phyloP scores from a whole-genome alignment of 2,797 vertebrate genomes.

The Falco novaeseelandiae region DNA sequence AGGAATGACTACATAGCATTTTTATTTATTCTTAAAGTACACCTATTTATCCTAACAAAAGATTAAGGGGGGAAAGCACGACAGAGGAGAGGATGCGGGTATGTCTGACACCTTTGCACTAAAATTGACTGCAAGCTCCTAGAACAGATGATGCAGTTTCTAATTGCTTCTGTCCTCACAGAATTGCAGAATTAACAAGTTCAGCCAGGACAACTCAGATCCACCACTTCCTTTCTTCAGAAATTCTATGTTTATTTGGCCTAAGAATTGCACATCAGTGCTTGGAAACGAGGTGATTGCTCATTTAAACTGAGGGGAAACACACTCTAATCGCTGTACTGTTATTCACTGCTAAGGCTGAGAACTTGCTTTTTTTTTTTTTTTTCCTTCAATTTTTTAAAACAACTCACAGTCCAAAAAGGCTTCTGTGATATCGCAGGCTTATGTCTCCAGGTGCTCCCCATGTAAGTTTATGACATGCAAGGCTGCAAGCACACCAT shows the following conservation, averaged over 20 bases:
- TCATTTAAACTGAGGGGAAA: neutral
- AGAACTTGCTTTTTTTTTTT: neutral
- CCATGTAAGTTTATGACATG: fast-evolving
- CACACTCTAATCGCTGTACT: neutral
- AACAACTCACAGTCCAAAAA: neutral
- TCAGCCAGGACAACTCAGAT: neutral
- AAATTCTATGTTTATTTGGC: neutral
- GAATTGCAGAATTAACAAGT: neutral
- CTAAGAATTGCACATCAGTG: neutral
- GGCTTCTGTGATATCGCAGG: neutral
- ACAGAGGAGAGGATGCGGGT: neutral
- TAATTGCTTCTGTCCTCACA: neutral
- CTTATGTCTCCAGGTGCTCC: neutral
- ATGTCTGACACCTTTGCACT: neutral
- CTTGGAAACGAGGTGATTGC: neutral
- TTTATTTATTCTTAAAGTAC: no score
- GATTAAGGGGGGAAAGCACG: neutral
- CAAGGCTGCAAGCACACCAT: neutral
- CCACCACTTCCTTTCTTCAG: neutral
- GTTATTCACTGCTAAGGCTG: neutral
- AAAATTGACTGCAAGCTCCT: neutral
- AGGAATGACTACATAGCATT: neutral
- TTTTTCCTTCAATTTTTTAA: no score
- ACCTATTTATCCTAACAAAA: neutral
- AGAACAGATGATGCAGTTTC: neutral